Evolutionary conservation across 2,888 invertebrate genomes (phyloP), one percentile per base, ranked within the genome.

Genomic region (Argyresthia albistria): DNA sequence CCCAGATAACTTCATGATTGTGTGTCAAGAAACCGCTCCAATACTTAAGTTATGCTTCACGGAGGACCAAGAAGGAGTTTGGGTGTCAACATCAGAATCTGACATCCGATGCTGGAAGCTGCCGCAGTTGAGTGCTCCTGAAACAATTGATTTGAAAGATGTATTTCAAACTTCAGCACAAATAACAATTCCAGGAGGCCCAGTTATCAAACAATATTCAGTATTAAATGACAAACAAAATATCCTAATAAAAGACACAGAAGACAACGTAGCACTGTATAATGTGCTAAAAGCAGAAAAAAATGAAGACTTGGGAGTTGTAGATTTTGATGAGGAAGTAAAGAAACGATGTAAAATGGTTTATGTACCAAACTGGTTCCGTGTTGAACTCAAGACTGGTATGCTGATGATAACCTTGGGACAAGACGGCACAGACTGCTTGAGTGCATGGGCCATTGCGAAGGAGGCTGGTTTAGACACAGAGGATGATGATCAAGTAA

Each of bases 291-390:
- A 95, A 77, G 95, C 95, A 55, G 82, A 79, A 54, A 97, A 97
- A 89, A 90, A 97, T 8, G 95, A 97, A 79, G 97, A 97, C 73
- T 90, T 98, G 55, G 98, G 98, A 0, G 91, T 91, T 67, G 92
- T 97, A 1, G 95, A 98, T 73, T 97, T 95, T 78, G 97, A 99
- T 58, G 95, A 96, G 67, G 96, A 98, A 86, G 91, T 96, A 0
- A 97, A 98, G 73, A 95, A 95, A 68, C 88, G 95, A 57, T 95
- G 95, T 66, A 96, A 97, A 82, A 94, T 94, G 90, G 93, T 99
- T 51, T 97, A 95, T 75, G 97, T 99, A 65, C 99, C 99, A 35
- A 98, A 96, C 84, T 99, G 99, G 99, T 99, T 99, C 76, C 96
- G 96, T 60, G 97, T 99, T 46, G 99, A 99, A 86, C 91, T 99